These are phyloP conservation scores for Lepidurus arcticus DNA, from an alignment of 1,140 invertebrate genomes.

Conservation along the genomic window DNA sequence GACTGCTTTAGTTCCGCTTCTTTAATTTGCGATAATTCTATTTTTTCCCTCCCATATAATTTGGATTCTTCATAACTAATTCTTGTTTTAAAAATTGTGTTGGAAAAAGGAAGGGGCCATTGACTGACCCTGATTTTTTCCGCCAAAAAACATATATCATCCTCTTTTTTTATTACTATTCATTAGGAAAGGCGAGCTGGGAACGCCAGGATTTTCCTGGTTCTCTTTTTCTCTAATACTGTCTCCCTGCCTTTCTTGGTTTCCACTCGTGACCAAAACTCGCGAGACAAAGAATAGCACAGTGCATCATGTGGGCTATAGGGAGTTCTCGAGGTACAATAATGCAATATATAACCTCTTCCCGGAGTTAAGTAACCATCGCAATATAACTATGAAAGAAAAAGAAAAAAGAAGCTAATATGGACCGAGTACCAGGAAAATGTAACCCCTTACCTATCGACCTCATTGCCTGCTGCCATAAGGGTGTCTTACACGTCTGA, in stretches of 20 bases:
- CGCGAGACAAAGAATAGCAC: too few relatives aligned
- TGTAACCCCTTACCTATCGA: conserved; percentile 1
- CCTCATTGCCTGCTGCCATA: not conserved
- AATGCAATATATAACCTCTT: not conserved
- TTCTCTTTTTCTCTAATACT: not conserved
- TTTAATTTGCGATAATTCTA: too few relatives aligned
- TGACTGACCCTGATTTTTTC: conserved; percentile 7
- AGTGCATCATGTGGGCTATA: too few relatives aligned
- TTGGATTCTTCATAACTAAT: not conserved
- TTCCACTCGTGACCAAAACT: not conserved
- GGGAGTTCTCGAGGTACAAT: not conserved
- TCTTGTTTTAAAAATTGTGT: not conserved
- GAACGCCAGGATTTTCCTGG: conserved; percentile 14
- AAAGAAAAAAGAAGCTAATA: not conserved
- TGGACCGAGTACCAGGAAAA: conserved; percentile 2
- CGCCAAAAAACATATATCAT: not conserved
- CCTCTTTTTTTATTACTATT: not conserved
- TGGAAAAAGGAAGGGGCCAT: not conserved
- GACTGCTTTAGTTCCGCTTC: too few relatives aligned
- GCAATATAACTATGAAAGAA: too few relatives aligned
- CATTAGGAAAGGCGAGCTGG: not conserved
- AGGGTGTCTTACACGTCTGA: not conserved
- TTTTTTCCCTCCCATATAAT: too few relatives aligned
- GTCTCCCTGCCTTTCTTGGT: not conserved
- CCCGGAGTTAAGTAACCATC: not conserved